Evolutionary conservation across 2,113 vertebrate genomes (phyloP).

Genomic region (Tupaia chinensis): DNA sequence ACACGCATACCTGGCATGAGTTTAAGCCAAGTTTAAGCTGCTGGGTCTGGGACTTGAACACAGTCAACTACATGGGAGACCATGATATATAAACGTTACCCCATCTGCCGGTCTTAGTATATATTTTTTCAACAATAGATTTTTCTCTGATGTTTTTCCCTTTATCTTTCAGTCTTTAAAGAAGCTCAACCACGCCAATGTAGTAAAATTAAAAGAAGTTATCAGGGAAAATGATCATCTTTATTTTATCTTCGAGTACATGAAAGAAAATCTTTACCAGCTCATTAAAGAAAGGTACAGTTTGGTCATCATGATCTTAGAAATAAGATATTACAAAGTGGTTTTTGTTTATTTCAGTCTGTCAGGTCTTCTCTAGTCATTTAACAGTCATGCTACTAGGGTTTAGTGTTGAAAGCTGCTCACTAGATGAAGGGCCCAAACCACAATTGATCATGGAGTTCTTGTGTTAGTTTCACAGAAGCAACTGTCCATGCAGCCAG

Average conservation of each 20-base stretch:
- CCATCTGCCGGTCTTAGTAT: too few species aligned
- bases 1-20: too few species aligned
- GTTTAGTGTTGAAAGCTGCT: not conserved
- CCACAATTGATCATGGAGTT: not conserved
- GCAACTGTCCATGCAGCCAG: not conserved
- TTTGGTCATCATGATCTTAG: not conserved
- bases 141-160: slow-evolving; percentile 2
- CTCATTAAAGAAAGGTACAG: slow-evolving; percentile 92
- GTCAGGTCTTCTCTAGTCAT: not conserved
- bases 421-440: not conserved
- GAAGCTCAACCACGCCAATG: slow-evolving; percentile 91
- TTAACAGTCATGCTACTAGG: not conserved
- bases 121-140: not conserved
- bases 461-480: not conserved
- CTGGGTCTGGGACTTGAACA: too few species aligned
- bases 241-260: slow-evolving; percentile 93
- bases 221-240: slow-evolving; percentile 92
- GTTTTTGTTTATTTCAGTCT: not conserved
- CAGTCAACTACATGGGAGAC: too few species aligned
- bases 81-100: too few species aligned
- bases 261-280: slow-evolving; percentile 94
- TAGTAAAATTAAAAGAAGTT: slow-evolving; percentile 93
- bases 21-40: too few species aligned
- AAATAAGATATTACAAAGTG: not conserved
- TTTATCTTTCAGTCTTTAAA: slow-evolving; percentile 90